A percentile compares a stretch with the other conserved stretches of the same genome.
These are phyloP conservation scores for Heterotis niloticus DNA, from an alignment of 2,113 vertebrate genomes.

Conservation along the genomic window DNA sequence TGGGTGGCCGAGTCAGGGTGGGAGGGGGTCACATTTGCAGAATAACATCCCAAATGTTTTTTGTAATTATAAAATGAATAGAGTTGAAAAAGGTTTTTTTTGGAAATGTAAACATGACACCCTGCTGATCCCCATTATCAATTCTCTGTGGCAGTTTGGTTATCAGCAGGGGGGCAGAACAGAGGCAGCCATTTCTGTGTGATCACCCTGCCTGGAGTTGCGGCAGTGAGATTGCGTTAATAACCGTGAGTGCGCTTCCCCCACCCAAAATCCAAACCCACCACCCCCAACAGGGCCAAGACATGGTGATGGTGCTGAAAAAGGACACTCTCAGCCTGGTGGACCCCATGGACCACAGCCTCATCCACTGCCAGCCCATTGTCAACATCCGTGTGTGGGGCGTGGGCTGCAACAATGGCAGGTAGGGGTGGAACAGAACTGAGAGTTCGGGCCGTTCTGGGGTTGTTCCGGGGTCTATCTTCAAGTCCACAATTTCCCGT, in stretches of 20 bases:
- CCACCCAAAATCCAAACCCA: neutral
- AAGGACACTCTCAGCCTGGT: conserved; percentile 88
- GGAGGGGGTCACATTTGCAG: too few relatives aligned
- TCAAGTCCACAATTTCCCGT: too few relatives aligned
- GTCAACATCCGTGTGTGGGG: conserved; percentile 95
- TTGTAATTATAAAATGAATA: too few relatives aligned
- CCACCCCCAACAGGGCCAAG: conserved; percentile 71
- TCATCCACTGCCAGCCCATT: conserved; percentile 88
- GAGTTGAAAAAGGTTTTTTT: too few relatives aligned
- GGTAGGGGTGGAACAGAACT: conserved; percentile 61
- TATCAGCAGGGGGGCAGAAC: too few relatives aligned
- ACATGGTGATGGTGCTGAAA: conserved; percentile 93
- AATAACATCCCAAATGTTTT: too few relatives aligned
- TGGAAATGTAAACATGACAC: too few relatives aligned
- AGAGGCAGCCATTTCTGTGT: too few relatives aligned
- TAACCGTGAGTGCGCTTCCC: neutral
- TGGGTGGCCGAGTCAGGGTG: conserved; percentile 51
- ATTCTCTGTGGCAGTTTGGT: too few relatives aligned
- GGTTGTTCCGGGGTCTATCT: neutral
- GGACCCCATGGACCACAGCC: conserved; percentile 83
- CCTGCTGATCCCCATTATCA: too few relatives aligned
- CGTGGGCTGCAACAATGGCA: conserved; percentile 92
- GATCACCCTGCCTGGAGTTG: too few relatives aligned
- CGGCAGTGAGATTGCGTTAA: too few relatives aligned
- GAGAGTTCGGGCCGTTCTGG: neutral